These are phyloP conservation scores for Tinamus major DNA, from an alignment of 2,797 vertebrate genomes.

Conservation along the genomic window DNA sequence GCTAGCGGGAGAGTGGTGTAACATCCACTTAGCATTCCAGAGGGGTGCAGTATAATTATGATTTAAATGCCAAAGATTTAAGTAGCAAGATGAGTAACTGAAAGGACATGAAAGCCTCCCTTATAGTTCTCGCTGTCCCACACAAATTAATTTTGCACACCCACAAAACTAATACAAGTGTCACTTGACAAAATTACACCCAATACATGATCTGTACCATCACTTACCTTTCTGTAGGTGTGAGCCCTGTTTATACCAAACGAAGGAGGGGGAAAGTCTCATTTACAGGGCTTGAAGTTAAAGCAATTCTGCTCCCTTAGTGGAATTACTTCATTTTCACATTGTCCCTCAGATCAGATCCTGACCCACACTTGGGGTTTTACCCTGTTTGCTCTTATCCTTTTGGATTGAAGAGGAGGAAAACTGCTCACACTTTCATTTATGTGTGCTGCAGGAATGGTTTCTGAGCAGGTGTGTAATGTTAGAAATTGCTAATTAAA, in stretches of 20 bases:
- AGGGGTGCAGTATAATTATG: constrained; percentile 58
- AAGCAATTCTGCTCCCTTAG: neutral
- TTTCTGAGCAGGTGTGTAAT: neutral
- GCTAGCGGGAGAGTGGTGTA: constrained; percentile 64
- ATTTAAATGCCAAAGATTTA: constrained; percentile 63
- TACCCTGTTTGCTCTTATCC: neutral
- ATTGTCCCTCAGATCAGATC: constrained; percentile 12
- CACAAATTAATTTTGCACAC: constrained; percentile 61
- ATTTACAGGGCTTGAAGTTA: constrained; percentile 19
- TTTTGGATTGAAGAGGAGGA: neutral
- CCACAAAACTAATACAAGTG: constrained; percentile 58
- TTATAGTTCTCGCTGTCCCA: constrained; percentile 46
- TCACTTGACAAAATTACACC: constrained; percentile 51
- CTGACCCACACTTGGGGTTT: constrained; percentile 9
- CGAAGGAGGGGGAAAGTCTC: neutral
- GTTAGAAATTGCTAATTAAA: neutral
- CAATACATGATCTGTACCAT: constrained; percentile 23
- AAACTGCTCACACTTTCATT: neutral
- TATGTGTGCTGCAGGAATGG: neutral
- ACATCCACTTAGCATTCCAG: constrained; percentile 65
- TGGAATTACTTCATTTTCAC: constrained; percentile 7
- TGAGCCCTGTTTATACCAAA: constrained; percentile 33
- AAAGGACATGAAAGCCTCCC: constrained; percentile 48
- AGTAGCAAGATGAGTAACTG: constrained; percentile 57
- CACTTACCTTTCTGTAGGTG: constrained; percentile 14